Conservation (phyloP, 2,797 vertebrate genomes). For the Ctenosaura bakeri region DNA sequence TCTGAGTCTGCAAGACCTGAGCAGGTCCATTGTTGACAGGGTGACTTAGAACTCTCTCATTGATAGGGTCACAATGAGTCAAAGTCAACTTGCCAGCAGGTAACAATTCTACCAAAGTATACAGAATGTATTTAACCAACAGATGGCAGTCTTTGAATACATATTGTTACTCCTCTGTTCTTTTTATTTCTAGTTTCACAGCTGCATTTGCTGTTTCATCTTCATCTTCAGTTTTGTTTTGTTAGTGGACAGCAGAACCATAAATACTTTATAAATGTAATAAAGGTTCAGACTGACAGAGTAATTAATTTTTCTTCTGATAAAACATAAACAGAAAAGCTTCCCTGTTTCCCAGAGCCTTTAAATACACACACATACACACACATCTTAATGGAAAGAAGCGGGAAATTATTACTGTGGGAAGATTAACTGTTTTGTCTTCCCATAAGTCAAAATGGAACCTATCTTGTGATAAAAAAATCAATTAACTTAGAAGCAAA, state of each 20-base stretch:
- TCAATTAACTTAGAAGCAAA: not conserved
- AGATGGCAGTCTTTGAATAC: conserved; percentile 44
- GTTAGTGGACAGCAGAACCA: not conserved
- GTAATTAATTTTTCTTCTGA: not conserved
- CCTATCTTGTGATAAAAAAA: not conserved
- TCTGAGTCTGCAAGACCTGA: no score
- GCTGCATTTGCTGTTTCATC: no score
- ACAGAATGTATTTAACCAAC: not conserved
- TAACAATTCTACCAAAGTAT: not conserved
- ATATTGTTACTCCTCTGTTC: not conserved
- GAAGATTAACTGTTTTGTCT: not conserved
- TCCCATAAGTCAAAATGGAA: not conserved
- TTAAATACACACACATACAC: not conserved
- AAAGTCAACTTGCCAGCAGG: not conserved
- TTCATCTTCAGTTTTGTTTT: not conserved
- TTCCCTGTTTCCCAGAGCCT: not conserved
- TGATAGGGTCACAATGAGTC: no score
- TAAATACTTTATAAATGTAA: not conserved
- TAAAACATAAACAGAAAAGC: not conserved
- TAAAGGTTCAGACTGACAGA: not conserved
- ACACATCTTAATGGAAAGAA: not conserved
- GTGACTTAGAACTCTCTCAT: no score
- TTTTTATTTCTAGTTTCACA: not conserved
- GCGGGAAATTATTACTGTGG: not conserved
- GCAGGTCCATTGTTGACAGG: no score